Base-by-base conservation (phyloP, 2,797 vertebrate species). In the Clarias pachynema region DNA sequence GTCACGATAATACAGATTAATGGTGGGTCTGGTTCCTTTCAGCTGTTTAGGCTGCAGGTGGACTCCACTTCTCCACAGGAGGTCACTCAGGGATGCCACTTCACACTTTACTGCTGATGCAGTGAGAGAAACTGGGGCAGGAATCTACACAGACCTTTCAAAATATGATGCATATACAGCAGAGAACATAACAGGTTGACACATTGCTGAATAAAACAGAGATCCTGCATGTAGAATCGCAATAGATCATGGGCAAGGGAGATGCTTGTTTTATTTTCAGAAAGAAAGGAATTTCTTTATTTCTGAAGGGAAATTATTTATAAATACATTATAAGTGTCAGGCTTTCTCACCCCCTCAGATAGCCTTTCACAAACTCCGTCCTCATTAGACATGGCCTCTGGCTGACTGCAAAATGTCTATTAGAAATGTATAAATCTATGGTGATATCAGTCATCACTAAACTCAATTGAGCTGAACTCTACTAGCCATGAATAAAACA, bases 361-460 rank as follows among this genome's bases (percentile, higher is more conserved):
- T 91, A 87, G 91, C 89, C 77, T 86, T 79, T 82, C 89, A 86
- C 86, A 90, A 86, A 90, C 89, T 90, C 86, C 87, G 91, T 86
- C 90, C 90, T 87, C 81, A 88, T 88, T 85, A 85, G 83, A 89
- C 84, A 89, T 88, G 82, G 53, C 86, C 90, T 93, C 89, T 89
- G 90, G 87, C 90, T 77, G 82, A 90, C 88, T 90, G 89, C 92
- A 92, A 92, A 93, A 93, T 86, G 89, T 87, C 91, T 90, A 91
- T 93, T 92, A 92, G 85, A 88, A 84, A 88, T 86, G 60, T 89
- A 88, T 89, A 88, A 91, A 90, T 80, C 88, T 90, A 86, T 92
- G 40, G 53, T 84, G 78, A 73, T 72, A 74, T 84, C 81, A 82
- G 78, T 81, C 79, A 70, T 69, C 62, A 56, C 74, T 65, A 65